A percentile compares a stretch with the other conserved stretches of the same genome.
phyloP scores from a whole-genome alignment of 1,140 invertebrate species.

The Scaptodrosophila lebanonensis region DNA sequence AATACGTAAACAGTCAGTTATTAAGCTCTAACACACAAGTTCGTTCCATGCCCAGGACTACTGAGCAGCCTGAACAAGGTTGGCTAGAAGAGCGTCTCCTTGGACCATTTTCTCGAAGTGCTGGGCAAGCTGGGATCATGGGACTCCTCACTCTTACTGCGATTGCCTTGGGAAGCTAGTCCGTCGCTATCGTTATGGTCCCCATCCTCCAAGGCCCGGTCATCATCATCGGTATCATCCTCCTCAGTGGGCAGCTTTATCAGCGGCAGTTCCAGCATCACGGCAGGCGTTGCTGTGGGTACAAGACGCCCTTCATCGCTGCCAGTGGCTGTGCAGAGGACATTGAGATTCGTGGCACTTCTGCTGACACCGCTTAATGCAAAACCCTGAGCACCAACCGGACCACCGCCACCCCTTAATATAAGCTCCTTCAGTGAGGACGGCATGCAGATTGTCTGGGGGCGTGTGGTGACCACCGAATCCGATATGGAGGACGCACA shows the following conservation, averaged over 20 bases:
- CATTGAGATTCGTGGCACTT: slow-evolving; percentile 56
- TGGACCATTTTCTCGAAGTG: slow-evolving; percentile 74
- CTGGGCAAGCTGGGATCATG: slow-evolving; percentile 73
- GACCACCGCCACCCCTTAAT: slow-evolving; percentile 41
- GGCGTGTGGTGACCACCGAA: slow-evolving; percentile 57
- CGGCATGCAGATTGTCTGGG: slow-evolving; percentile 69
- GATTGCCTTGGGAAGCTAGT: slow-evolving; percentile 23
- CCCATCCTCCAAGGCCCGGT: slow-evolving; percentile 2
- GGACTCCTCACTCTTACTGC: slow-evolving; percentile 22
- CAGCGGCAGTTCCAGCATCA: slow-evolving; percentile 74
- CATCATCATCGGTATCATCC: slow-evolving; percentile 30
- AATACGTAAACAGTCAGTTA: slow-evolving; percentile 52
- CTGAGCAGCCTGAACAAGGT: slow-evolving; percentile 50
- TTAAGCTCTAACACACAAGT: slow-evolving; percentile 60
- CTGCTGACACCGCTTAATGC: slow-evolving; percentile 31
- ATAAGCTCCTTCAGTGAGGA: slow-evolving; percentile 67
- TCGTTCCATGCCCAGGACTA: slow-evolving; percentile 42
- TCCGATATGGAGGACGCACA: slow-evolving; percentile 69
- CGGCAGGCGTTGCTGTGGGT: slow-evolving; percentile 47
- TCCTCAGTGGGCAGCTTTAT: slow-evolving; percentile 58
- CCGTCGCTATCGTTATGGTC: not conserved
- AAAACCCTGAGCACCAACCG: too few relatives aligned
- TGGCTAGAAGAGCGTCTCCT: slow-evolving; percentile 77
- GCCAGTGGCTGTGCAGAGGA: slow-evolving; percentile 11
- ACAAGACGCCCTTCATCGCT: slow-evolving; percentile 1